Evolutionary conservation across 2,888 invertebrate genomes (phyloP).

Genomic region (Drosophila tripunctata): DNA sequence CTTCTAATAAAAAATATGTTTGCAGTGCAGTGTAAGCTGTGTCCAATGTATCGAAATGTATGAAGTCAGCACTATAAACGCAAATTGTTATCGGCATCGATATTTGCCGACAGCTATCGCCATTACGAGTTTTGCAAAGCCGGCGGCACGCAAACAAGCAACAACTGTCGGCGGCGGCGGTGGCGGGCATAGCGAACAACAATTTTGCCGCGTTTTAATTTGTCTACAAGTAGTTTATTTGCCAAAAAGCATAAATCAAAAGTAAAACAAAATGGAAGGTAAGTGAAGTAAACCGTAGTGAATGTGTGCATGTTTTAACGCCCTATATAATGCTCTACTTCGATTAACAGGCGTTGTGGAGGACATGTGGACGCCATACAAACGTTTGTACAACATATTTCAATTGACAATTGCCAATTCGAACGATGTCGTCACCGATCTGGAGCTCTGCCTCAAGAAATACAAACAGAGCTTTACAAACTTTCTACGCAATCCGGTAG

Average conservation of each 20-base stretch:
- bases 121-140: slow-evolving; percentile 12
- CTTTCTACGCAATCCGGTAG: slow-evolving; percentile 93
- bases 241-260: not conserved
- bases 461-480: slow-evolving; percentile 94
- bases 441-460: slow-evolving; percentile 90
- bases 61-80: not conserved
- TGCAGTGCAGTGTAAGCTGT: too few relatives aligned
- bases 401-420: slow-evolving; percentile 88
- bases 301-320: not conserved
- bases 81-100: not conserved
- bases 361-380: slow-evolving; percentile 94
- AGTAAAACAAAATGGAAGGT: slow-evolving; percentile 40
- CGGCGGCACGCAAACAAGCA: slow-evolving; percentile 31
- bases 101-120: not conserved
- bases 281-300: too few relatives aligned
- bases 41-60: not conserved
- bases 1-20: too few relatives aligned
- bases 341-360: slow-evolving; percentile 84
- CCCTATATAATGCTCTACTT: too few relatives aligned
- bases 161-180: not conserved
- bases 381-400: slow-evolving; percentile 89
- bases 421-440: slow-evolving; percentile 85
- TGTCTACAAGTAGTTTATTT: not conserved
- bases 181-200: too few relatives aligned
- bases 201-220: slow-evolving; percentile 49